Conservation (phyloP, 64 coral and sea anemone genomes). For the Acropora tenuis region DNA sequence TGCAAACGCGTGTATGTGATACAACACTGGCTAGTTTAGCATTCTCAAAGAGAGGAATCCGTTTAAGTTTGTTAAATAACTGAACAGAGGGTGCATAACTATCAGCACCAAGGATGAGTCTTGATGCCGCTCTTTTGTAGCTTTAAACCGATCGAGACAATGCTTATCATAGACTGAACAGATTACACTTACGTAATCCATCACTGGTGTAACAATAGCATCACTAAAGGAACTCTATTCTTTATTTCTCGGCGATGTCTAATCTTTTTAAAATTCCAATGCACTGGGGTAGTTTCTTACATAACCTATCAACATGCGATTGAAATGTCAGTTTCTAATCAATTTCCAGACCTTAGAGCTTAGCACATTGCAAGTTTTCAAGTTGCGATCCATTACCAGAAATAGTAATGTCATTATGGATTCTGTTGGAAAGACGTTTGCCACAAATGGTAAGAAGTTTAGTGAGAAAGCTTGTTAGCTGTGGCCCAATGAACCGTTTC, state of each 20-base stretch:
- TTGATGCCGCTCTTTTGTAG: constrained; percentile 41
- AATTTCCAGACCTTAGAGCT: constrained; percentile 38
- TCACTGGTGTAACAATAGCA: constrained; percentile 34
- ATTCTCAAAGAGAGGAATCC: constrained; percentile 56
- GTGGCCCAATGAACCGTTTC: constrained; percentile 5
- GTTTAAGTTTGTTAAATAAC: constrained; percentile 33
- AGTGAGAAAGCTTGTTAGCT: constrained; percentile 32
- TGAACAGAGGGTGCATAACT: constrained; percentile 19
- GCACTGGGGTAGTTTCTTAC: constrained; percentile 49
- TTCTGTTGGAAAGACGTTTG: constrained; percentile 37
- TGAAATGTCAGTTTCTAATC: constrained; percentile 44
- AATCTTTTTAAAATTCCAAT: constrained; percentile 60
- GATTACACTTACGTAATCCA: constrained; percentile 38
- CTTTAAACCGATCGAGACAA: constrained; percentile 23
- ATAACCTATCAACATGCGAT: constrained; percentile 5
- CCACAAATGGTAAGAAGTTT: constrained; percentile 17
- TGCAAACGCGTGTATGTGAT: constrained; percentile 5
- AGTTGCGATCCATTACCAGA: constrained; percentile 31
- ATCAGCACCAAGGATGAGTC: constrained; percentile 23
- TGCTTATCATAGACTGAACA: constrained; percentile 49
- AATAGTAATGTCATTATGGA: background rate
- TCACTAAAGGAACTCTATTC: constrained; percentile 46
- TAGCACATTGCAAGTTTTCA: constrained; percentile 12
- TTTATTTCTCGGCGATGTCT: constrained; percentile 24
- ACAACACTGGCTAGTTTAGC: constrained; percentile 38